Conservation (phyloP, 2,113 vertebrate genomes). For the Lepidothrix coronata region DNA sequence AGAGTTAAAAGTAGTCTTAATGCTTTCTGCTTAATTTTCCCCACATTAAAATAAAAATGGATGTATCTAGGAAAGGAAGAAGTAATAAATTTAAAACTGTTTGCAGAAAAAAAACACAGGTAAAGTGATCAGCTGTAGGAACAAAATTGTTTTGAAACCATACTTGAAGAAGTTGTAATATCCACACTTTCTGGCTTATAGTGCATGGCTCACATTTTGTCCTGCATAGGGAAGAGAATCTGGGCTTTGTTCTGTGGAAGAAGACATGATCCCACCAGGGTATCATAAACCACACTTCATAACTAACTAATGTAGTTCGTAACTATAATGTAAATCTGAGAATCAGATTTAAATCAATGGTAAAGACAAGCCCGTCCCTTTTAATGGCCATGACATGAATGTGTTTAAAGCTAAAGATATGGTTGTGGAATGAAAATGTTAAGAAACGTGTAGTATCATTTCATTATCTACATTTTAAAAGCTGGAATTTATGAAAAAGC, state of each 20-base stretch:
- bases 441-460: background rate
- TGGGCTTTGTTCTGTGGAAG: background rate
- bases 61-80: background rate
- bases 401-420: background rate
- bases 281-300: background rate
- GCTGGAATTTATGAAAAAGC: constrained; percentile 46
- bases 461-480: constrained; percentile 58
- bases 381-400: background rate
- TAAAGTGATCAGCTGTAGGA: background rate
- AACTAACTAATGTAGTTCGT: no score
- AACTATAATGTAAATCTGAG: background rate
- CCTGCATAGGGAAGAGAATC: background rate
- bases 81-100: background rate
- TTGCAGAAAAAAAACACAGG: background rate
- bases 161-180: background rate
- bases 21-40: background rate
- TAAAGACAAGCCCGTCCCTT: constrained; percentile 2
- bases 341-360: background rate
- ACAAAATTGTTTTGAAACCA: background rate
- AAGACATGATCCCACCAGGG: background rate
- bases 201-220: background rate
- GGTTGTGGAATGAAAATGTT: background rate
- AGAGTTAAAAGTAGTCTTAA: background rate
- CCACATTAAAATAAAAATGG: background rate
- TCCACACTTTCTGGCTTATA: background rate